Base-by-base conservation (phyloP, 2,113 vertebrate genomes). In the Ammodramus savannarum region DNA sequence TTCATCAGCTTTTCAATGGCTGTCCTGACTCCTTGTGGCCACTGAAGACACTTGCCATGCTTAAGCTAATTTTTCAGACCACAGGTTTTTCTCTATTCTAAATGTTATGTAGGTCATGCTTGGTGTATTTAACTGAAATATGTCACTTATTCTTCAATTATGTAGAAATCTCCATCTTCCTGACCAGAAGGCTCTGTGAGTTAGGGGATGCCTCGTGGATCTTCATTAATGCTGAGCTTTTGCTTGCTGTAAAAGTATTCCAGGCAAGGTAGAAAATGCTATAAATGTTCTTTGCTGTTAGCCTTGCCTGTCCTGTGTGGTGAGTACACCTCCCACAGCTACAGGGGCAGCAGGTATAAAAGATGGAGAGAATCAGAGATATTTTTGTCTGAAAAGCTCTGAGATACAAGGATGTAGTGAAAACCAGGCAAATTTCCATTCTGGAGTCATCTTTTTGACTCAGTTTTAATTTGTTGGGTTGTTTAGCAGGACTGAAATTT, bases 21-120 rank as follows among this genome's bases (percentile, higher is more conserved):
- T 84, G 68, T 86, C 55, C 94, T 96, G 96, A 90, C 94, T 96
- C 96, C 95, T 93, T 74, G 92, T 96, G 95, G 95, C 65, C 85
- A 8, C 36, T 71, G 8, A 43, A 69, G 71, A 63, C 43, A 74
- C 41, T 61, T 31, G 46, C 21, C 32, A 25, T 3, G 9, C 7
- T 9, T 5, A n/a, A 44, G 6, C 15, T 12, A 7, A 6, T 17
- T 54, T 84, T 82, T 82, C 51, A 78, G 14, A 49, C 32, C 16
- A n/a, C 1, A 3, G 11, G 10, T 46, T 86, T 46, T 63, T 75
- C 72, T 12, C 13, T 29, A 0, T 65, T 62, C 36, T 22, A 41
- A 32, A 13, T 34, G 31, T 26, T 44, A 3, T 31, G 12, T n/a
- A 15, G 19, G 17, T 48, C 23, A 8, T 54, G 4, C 4, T 61